Evolutionary conservation across 2,797 vertebrate species (phyloP), one percentile per base, ranked within the genome.

Genomic region (Smutsia gigantea): DNA sequence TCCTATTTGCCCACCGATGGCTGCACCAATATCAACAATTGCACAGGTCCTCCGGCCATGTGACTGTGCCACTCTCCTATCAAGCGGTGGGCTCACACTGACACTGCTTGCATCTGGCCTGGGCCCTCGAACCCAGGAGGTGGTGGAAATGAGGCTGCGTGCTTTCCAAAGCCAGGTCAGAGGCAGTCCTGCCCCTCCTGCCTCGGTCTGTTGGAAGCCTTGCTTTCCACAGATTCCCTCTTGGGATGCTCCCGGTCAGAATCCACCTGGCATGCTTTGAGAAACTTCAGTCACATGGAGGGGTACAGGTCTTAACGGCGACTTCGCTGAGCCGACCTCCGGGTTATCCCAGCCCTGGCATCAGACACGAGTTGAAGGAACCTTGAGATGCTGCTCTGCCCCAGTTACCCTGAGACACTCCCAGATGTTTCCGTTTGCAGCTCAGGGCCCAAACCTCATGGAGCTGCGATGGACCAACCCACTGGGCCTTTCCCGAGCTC

Each of bases 201-300:
- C 39, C 7, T 79, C n/a, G 25, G 4, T 59, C 18, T 64, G 49
- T 39, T 51, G 42, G 57, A 75, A 66, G 7, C 3, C 15, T 88
- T 0, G 0, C 3, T 51, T 66, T 81, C 14, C n/a, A 53, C 18
- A 27, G 14, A 37, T 68, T 31, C 1, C 5, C 0, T 64, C 15
- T 57, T 66, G 42, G n/a, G 3, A 61, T 57, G 12, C 0, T 83
- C 31, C 31, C 7, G 87, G 31, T 82, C 23, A 59, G 12, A 55
- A 77, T 69, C 21, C 12, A 53, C 10, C 6, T 13, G 8, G 15
- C 5, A 59, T 19, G 12, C 10, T 55, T 57, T 93, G 55, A 92
- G 27, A 74, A 89, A 74, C 1, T 4, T n/a, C 29, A 57, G 29
- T 69, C 29, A 51, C 2, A 2, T 13, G 27, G 10, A 63, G 10